A percentile compares a stretch with the other conserved stretches of the same genome.
Conservation (phyloP, 1,140 invertebrate genomes). For the Phenacoccus solenopsis region DNA sequence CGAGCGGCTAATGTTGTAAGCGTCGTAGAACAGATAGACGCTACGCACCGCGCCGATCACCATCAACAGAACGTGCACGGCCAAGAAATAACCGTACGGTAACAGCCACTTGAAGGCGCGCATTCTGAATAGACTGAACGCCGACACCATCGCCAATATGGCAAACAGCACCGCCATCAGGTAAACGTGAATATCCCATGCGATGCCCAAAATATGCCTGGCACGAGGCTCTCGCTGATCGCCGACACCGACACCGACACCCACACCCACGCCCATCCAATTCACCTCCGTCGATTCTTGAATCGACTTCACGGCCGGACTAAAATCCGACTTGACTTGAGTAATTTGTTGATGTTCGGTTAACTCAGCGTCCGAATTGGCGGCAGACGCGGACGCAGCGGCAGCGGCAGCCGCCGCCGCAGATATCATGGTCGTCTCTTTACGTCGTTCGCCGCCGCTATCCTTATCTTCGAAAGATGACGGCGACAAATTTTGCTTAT, state of each 20-base stretch:
- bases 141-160: conserved; percentile 62
- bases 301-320: neutral
- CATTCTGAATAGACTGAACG: conserved; percentile 66
- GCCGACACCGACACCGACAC: too few species aligned
- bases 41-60: conserved; percentile 65
- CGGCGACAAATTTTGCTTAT: neutral
- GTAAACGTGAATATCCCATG: conserved; percentile 82
- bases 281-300: neutral
- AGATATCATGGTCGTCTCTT: neutral
- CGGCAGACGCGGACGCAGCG: neutral
- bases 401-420: neutral
- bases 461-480: neutral
- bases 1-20: conserved; percentile 67
- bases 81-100: conserved; percentile 69
- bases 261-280: neutral
- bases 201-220: conserved; percentile 41
- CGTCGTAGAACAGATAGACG: conserved; percentile 77
- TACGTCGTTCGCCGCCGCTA: neutral
- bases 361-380: neutral
- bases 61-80: conserved; percentile 64
- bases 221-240: conserved; percentile 28
- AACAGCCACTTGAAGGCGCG: conserved; percentile 66
- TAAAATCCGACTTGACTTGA: neutral
- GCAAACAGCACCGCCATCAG: conserved; percentile 67
- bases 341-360: neutral